Evolutionary conservation across 2,888 invertebrate species (phyloP), one percentile per base, ranked within the genome.

Genomic region (Agonopterix arenella): DNA sequence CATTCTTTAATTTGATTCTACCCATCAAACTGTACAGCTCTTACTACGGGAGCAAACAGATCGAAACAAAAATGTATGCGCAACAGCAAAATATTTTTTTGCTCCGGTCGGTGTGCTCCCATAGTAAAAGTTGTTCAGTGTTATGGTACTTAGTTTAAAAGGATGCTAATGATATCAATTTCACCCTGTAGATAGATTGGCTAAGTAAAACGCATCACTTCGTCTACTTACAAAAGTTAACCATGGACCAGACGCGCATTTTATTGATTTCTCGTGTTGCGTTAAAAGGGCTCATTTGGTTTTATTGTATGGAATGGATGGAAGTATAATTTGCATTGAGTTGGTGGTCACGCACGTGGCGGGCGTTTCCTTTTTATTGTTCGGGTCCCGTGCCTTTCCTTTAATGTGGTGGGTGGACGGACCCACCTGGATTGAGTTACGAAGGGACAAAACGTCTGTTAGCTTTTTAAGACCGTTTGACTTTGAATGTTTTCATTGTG

Each of bases 221-320:
- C 7, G 28, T 28, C 28, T 4, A 28, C 28, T 28, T n/a, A 40
- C 40, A 40, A 3, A 40, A 40, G 40, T 40, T 40, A 40, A 40
- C 10, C 40, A 9, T 40, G 2, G n/a, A 40, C 40, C n/a, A 40
- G 56, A 59, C 73, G 66, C 71, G 66, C 72, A 73, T 76, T 76
- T 78, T 82, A 85, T 85, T 80, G 84, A 86, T 84, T 82, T 79
- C 72, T 74, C 76, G 70, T 84, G 82, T 85, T 76, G 83, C 84
- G 84, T 84, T 85, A 83, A 86, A 84, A 84, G 84, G 80, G 76
- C 84, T 85, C 84, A 86, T 84, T 84, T 84, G 79, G 82, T 80
- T 84, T 84, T 84, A 84, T 84, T 86, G 81, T 84, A 84, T 78
- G 77, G 80, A 84, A 83, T 84, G 80, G 80, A 83, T 84, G 79